phyloP scores from a whole-genome alignment of 2,113 vertebrate species.

The Columba livia region DNA sequence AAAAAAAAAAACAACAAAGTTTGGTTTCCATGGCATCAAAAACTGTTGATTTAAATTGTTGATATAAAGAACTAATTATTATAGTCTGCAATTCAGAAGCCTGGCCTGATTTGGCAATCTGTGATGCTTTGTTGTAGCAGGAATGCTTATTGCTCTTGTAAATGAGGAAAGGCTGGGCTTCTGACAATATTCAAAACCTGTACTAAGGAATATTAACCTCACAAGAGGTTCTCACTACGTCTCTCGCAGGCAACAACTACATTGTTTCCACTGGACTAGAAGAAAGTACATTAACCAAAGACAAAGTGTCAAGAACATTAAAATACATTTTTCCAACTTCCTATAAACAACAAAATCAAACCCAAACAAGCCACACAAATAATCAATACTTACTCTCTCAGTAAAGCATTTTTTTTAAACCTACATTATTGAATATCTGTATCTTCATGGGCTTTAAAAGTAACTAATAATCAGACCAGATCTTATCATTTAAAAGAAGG shows the following conservation, averaged over 20 bases:
- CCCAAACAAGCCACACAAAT: neutral
- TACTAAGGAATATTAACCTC: neutral
- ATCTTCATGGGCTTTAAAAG: neutral
- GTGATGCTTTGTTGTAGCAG: neutral
- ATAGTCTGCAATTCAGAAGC: neutral
- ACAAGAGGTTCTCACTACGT: neutral
- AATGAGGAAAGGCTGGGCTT: neutral
- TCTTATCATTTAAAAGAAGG: neutral
- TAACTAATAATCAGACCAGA: neutral
- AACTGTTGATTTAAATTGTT: neutral
- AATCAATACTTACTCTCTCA: neutral
- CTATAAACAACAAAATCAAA: neutral
- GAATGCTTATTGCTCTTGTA: neutral
- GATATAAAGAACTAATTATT: neutral
- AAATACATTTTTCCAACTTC: neutral
- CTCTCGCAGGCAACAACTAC: neutral
- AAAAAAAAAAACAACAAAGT: neutral
- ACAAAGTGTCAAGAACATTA: neutral
- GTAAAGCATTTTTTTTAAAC: neutral
- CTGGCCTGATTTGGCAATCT: neutral
- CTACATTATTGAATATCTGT: neutral
- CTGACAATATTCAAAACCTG: neutral
- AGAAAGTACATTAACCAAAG: neutral
- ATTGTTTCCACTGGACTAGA: neutral
- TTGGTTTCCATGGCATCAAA: neutral